Evolutionary conservation across 2,888 invertebrate species (phyloP).

Genomic region (Notocelia uddmanniana): DNA sequence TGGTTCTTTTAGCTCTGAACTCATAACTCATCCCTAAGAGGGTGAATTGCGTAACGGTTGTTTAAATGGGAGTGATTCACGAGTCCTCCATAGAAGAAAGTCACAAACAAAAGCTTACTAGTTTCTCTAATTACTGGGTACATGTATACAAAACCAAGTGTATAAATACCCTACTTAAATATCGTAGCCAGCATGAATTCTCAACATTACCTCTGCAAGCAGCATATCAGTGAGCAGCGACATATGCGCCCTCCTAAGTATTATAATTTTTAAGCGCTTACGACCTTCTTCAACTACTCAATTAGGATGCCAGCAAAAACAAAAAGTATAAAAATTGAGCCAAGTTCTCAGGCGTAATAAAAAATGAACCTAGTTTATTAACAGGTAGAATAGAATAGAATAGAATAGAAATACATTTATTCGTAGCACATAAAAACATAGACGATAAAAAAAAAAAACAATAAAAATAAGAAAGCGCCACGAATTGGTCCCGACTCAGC

Average conservation of each 20-base stretch:
- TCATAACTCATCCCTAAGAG: too few species aligned
- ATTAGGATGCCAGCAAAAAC: background rate
- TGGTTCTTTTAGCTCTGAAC: too few species aligned
- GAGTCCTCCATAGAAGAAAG: background rate
- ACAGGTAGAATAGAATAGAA: too few species aligned
- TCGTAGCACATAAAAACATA: too few species aligned
- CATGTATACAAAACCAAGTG: background rate
- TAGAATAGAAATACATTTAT: too few species aligned
- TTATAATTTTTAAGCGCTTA: background rate
- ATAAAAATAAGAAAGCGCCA: too few species aligned
- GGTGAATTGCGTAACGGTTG: background rate
- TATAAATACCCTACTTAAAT: conserved; percentile 2
- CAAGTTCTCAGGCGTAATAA: background rate
- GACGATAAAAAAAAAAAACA: too few species aligned
- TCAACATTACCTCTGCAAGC: background rate
- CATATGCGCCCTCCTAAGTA: background rate
- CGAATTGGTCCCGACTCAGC: too few species aligned
- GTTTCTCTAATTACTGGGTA: background rate
- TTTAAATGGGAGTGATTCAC: background rate
- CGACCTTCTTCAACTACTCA: background rate
- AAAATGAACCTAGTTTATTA: background rate
- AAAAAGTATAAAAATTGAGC: background rate
- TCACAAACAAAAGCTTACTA: background rate
- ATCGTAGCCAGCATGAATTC: background rate
- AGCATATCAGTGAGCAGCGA: background rate